phyloP scores from a whole-genome alignment of 2,113 vertebrate species.

The Cavia aperea region DNA sequence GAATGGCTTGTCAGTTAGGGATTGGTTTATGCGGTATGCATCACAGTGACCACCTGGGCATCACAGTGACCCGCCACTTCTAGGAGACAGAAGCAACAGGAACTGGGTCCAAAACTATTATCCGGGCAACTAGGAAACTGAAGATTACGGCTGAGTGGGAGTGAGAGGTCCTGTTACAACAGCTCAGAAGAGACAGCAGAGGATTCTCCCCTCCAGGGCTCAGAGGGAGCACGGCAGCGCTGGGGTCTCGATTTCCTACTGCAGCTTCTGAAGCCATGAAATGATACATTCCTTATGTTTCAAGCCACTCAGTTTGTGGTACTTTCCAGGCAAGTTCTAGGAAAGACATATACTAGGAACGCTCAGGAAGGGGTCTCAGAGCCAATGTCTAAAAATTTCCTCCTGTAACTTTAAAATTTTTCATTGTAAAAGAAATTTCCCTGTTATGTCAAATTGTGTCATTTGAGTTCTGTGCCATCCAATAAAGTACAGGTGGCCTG shows the following conservation, averaged over 20 bases:
- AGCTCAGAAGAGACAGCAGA: not conserved
- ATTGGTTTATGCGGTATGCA: not conserved
- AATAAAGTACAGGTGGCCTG: not conserved
- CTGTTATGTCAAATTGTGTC: not conserved
- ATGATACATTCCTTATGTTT: not conserved
- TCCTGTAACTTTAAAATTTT: not conserved
- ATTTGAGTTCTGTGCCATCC: not conserved
- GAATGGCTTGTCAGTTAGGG: not conserved
- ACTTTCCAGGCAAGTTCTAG: not conserved
- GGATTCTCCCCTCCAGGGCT: not conserved
- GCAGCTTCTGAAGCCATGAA: not conserved
- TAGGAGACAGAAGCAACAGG: not conserved
- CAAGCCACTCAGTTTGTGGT: not conserved
- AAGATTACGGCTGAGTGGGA: not conserved
- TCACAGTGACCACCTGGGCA: not conserved
- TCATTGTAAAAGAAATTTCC: slow-evolving; percentile 1
- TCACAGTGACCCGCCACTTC: no score
- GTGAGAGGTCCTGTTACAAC: not conserved
- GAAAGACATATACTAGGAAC: not conserved
- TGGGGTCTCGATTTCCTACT: not conserved
- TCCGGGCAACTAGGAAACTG: not conserved
- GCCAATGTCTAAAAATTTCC: not conserved
- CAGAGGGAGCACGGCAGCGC: not conserved
- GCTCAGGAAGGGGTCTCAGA: not conserved
- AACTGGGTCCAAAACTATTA: not conserved